These are phyloP conservation scores for Prorops nasuta DNA, from an alignment of 1,140 invertebrate species.

Conservation along the genomic window DNA sequence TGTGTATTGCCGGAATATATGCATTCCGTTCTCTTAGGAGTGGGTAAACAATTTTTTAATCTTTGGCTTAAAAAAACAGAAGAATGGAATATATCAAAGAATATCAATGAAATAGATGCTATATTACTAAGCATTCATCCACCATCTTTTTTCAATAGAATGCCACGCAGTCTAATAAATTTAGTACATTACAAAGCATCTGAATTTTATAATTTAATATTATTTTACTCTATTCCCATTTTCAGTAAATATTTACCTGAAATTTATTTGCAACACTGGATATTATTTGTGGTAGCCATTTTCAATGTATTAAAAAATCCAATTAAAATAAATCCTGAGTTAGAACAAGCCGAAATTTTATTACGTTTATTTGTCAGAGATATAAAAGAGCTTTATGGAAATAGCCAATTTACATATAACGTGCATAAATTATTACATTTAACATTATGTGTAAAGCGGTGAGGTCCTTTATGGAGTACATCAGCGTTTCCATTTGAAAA, in stretches of 20 bases:
- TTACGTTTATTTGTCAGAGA: constrained; percentile 16
- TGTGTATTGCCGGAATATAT: constrained; percentile 21
- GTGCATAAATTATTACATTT: constrained; percentile 25
- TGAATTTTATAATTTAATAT: constrained; percentile 20
- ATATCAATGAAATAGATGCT: constrained; percentile 11
- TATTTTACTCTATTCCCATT: constrained; percentile 20
- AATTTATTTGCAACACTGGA: constrained; percentile 21
- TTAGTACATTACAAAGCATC: constrained; percentile 17
- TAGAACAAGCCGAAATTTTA: constrained; percentile 7
- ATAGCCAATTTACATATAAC: constrained; percentile 23
- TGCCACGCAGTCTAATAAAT: constrained; percentile 9
- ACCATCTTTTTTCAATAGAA: constrained; percentile 17
- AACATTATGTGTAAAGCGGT: constrained; percentile 20
- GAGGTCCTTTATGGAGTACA: constrained; percentile 25
- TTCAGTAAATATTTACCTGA: constrained; percentile 11
- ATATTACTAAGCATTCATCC: constrained; percentile 15
- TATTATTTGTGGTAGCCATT: constrained; percentile 14
- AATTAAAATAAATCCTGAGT: constrained; percentile 9
- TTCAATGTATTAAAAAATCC: constrained; percentile 12
- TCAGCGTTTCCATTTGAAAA: constrained; percentile 30
- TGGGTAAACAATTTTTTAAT: constrained; percentile 9
- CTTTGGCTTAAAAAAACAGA: constrained; percentile 10
- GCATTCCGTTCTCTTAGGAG: constrained; percentile 19
- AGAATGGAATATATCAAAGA: constrained; percentile 13
- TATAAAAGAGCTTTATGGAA: constrained; percentile 15